Evolutionary conservation across 2,797 vertebrate species (phyloP), one percentile per base, ranked within the genome.

Genomic region (Nyctibius grandis): DNA sequence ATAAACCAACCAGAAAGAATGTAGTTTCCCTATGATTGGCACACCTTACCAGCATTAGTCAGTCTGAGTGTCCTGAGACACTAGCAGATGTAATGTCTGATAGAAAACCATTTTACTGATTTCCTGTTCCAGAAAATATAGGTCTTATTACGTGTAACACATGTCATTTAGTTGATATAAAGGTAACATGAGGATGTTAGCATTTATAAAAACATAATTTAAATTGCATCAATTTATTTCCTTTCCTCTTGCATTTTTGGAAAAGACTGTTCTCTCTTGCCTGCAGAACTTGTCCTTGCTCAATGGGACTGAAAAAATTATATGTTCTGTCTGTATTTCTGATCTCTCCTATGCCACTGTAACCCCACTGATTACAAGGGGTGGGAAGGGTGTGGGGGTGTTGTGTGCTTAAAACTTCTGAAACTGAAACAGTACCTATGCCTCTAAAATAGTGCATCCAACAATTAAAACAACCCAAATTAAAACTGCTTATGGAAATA

Each of bases 1-100:
- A 96, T 91, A 97, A 97, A 96, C 8, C 38, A 91, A 80, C 75
- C 65, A 88, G 93, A 82, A 96, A 93, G 96, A 95, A 90, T 5
- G 36, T 34, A 79, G 85, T 96, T 97, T 97, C 69, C 73, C 79
- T 88, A 3, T 88, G 94, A 96, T 92, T 64, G 84, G 96, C 93
- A 93, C 89, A 94, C 47, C 44, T 97, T 91, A 51, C 36, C 34
- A 42, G 93, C 70, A 78, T 94, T 81, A 85, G 94, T 91, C 92
- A 96, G 73, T 81, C 73, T 82, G 40, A 79, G 81, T 89, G 61
- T 96, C 96, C 92, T 38, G 23, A 81, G 93, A 94, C 92, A 40
- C 31, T 75, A 82, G 76, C 92, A 95, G 64, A 95, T 95, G 85
- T 53, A 95, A 95, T 94, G 88, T 91, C 91, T 97, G 92, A 94